Conservation (phyloP, 2,888 invertebrate species). For the Peribatodes rhomboidaria region DNA sequence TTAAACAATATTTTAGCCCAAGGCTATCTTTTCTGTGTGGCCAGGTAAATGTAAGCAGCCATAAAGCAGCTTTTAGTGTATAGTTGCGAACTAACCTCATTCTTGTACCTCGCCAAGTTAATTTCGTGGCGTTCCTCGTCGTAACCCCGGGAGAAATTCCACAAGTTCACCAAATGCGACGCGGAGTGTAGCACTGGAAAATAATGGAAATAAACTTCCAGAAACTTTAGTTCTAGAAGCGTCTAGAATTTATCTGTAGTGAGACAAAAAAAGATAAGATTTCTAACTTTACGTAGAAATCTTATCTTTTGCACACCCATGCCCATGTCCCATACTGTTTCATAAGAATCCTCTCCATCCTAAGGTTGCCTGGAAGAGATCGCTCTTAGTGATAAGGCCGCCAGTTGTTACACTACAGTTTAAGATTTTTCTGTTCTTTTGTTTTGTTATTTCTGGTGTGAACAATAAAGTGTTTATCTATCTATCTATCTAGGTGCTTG, state of each 20-base stretch:
- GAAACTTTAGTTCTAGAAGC: background rate
- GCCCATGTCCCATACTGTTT: too few relatives aligned
- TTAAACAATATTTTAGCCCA: constrained; percentile 21
- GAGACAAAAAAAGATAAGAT: too few relatives aligned
- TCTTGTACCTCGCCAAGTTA: constrained; percentile 80
- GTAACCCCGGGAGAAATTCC: constrained; percentile 84
- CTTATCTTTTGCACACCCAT: too few relatives aligned
- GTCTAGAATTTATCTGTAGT: background rate
- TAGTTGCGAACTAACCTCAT: constrained; percentile 71
- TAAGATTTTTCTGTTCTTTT: too few relatives aligned
- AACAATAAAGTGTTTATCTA: too few relatives aligned
- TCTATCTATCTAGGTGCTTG: too few relatives aligned
- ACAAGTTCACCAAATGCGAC: constrained; percentile 84
- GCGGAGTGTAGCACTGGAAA: constrained; percentile 83
- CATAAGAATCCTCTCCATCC: too few relatives aligned
- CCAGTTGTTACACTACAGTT: too few relatives aligned
- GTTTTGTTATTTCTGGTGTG: too few relatives aligned
- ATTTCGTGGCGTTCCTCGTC: constrained; percentile 73
- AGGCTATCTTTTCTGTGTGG: background rate
- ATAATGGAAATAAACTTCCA: constrained; percentile 34
- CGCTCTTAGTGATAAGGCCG: too few relatives aligned
- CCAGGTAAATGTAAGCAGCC: constrained; percentile 26
- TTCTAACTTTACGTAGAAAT: too few relatives aligned
- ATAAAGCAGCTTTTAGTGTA: constrained; percentile 33
- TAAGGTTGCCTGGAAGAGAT: too few relatives aligned